Evolutionary conservation across 2,113 vertebrate genomes (phyloP), one percentile per base, ranked within the genome.

Genomic region (Dipodomys stephensi): DNA sequence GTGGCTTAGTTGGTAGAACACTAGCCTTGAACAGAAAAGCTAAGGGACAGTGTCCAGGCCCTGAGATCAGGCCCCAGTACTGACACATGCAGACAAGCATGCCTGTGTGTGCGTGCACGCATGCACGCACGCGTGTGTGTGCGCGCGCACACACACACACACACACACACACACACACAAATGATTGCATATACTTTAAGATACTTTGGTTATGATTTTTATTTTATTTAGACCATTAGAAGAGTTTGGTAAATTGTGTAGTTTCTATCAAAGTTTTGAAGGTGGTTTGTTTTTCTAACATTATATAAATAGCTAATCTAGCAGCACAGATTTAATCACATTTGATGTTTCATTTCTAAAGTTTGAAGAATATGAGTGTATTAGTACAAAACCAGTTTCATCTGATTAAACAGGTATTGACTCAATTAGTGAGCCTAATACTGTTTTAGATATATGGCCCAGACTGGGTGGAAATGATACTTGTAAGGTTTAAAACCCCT

Each of bases 281-380:
- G 53, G 64, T 79, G 92, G 79, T 77, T 96, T 94, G 74, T 78
- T 90, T 96, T 87, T 62, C 44, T 88, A 80, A 94, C 74, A 94
- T 86, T 92, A 88, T 92, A 94, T 95, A 83, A 96, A 93, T 62
- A 92, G 83, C 79, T 93, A 85, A 27, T 28, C 44, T 93, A 90
- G 84, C 94, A 95, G 92, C 44, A n/a, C 60, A 71, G 25, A 72
- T 90, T 93, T 92, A 92, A 85, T 96, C 94, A 94, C 16, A 60
- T 94, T 96, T 95, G 76, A 23, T 94, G 65, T 94, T 87, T 95
- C 88, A 30, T 94, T 96, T 95, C 11, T 16, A 90, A 94, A n/a
- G 44, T 95, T 96, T 95, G 67, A 90, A 90, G 71, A 79, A 90
- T 49, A 89, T 57, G 64, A 80, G 68, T 80, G 6, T 85, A 25